Conservation (phyloP, 2,888 invertebrate species). For the Rhagonycha fulva region DNA sequence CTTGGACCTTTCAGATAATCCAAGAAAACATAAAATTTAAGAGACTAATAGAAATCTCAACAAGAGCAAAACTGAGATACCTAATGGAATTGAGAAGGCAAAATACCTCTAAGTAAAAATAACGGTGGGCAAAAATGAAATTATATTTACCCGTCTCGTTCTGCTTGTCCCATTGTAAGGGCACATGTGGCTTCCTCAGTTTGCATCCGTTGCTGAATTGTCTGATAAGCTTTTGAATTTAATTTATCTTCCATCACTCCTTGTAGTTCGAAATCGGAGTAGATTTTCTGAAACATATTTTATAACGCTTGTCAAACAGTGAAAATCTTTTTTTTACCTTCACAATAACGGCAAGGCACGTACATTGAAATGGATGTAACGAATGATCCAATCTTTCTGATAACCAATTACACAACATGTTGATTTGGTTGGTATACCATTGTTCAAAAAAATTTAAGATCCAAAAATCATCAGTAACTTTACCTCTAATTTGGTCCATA, state of each 20-base stretch:
- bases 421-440: constrained; percentile 88
- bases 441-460: constrained; percentile 79
- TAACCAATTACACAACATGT: constrained; percentile 92
- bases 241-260: constrained; percentile 97
- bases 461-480: constrained; percentile 88
- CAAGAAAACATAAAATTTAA: too few species aligned
- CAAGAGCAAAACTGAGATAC: too few species aligned
- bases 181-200: constrained; percentile 96
- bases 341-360: constrained; percentile 93
- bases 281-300: constrained; percentile 79
- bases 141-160: constrained; percentile 57
- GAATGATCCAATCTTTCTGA: constrained; percentile 90
- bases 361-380: constrained; percentile 95
- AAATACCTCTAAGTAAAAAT: background rate
- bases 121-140: constrained; percentile 5
- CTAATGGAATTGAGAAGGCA: background rate
- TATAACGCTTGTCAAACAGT: background rate
- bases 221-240: constrained; percentile 94
- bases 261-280: constrained; percentile 98
- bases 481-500: constrained; percentile 97
- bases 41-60: too few species aligned
- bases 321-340: constrained; percentile 65
- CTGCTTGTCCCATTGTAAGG: constrained; percentile 78
- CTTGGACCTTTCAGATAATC: too few species aligned
- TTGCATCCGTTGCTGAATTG: constrained; percentile 91